These are phyloP conservation scores for Sprattus sprattus DNA, from an alignment of 2,113 vertebrate genomes.

Conservation along the genomic window DNA sequence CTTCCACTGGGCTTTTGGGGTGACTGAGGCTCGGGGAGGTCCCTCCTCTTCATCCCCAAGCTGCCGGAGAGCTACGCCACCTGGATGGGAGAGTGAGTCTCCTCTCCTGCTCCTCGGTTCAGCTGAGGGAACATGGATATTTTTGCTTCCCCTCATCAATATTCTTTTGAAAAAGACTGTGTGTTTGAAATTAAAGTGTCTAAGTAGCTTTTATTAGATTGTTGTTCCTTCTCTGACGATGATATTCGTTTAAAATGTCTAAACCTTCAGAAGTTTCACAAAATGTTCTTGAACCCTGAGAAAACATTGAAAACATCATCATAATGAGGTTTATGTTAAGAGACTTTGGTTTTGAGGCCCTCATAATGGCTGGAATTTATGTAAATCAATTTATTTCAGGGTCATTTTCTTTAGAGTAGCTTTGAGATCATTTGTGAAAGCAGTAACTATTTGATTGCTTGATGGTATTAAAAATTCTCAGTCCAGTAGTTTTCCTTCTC, in stretches of 20 bases:
- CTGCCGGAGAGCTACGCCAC: constrained; percentile 87
- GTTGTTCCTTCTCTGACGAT: background rate
- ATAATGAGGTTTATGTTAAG: background rate
- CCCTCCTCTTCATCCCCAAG: constrained; percentile 82
- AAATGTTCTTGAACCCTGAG: background rate
- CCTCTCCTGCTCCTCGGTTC: background rate
- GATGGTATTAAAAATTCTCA: background rate
- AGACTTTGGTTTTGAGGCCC: background rate
- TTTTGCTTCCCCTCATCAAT: background rate
- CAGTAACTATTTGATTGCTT: background rate
- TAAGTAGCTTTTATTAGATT: background rate
- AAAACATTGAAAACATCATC: background rate
- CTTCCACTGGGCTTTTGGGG: constrained; percentile 95
- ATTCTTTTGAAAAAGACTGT: background rate
- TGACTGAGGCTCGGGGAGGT: constrained; percentile 81
- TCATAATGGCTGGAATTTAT: background rate
- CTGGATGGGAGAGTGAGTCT: constrained; percentile 94
- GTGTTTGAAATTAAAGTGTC: background rate
- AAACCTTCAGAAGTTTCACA: background rate
- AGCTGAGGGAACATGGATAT: background rate
- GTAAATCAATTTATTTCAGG: background rate
- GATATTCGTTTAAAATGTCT: background rate
- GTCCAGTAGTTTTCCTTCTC: background rate
- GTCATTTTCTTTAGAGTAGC: background rate
- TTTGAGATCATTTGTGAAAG: background rate